Base-by-base conservation (phyloP, 1,140 invertebrate species). In the Aphidius ervi region DNA sequence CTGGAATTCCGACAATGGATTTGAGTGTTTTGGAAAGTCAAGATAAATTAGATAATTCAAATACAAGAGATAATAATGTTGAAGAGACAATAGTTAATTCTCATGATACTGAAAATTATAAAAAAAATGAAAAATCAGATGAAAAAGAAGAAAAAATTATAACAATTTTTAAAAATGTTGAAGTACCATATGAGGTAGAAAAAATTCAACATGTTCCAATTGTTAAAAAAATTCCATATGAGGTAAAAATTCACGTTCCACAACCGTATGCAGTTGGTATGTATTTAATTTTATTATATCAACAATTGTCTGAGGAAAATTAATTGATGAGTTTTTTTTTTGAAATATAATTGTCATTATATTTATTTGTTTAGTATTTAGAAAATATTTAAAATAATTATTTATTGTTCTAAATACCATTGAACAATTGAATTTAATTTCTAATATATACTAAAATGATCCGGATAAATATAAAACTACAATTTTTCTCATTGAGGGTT, bases 161-260 rank as follows among this genome's bases (percentile, higher is more conserved):
- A 5, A 82, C 78, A 0, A 68, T 82, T 0, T 57, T 80, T 6
- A 80, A 77, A 23, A 77, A 80, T 50, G 68, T 81, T 1, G 70
- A 74, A 1, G 73, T 76, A 4, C 78, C 77, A 0, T 79, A 77
- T 50, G 75, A 79, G 6, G 74, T 82, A 0, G 74, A 80, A 10
- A 82, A 77, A 46, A 75, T 71, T 6, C 58, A 79, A 2, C 72
- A 67, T 10, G 75, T 78, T 54, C 79, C 79, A 0, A 65, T 81
- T 0, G 61, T 76, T 0, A 82, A 79, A 50, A 78, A 74, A 3
- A 63, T 77, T 23, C 72, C 68, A 3, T 81, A 76, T 60, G 74
- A 71, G 0, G 79, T 83, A 4, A 82, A 86, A 58, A 84, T 88
- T 0, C 82, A 85, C 9, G 83, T 88, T 40, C 83, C 85, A 5